phyloP scores from a whole-genome alignment of 2,888 invertebrate species.

The Caenorhabditis virilis region DNA sequence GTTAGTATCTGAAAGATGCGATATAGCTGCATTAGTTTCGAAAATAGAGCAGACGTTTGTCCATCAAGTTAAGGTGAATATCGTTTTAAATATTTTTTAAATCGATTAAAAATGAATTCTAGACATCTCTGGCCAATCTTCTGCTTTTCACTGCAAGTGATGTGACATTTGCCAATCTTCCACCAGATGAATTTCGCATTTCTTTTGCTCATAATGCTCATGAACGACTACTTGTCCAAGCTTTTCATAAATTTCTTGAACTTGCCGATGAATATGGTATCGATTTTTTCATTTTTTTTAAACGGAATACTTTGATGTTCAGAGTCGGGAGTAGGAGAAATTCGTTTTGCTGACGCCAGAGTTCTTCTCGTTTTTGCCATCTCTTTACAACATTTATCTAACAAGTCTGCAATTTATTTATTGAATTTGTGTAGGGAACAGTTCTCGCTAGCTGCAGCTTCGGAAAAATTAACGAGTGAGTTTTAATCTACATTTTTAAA shows the following conservation, averaged over 20 bases:
- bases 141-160: slow-evolving; percentile 67
- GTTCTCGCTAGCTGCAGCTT: slow-evolving; percentile 39
- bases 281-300: no score
- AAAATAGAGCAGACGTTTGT: slow-evolving; percentile 60
- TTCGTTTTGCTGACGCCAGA: slow-evolving; percentile 34
- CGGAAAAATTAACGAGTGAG: slow-evolving; percentile 5
- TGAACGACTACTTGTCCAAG: slow-evolving; percentile 56
- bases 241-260: slow-evolving; percentile 42
- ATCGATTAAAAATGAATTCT: slow-evolving; percentile 14
- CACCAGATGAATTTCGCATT: slow-evolving; percentile 42
- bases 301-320: no score
- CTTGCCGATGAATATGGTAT: slow-evolving; percentile 42
- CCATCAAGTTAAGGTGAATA: slow-evolving; percentile 56
- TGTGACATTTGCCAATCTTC: slow-evolving; percentile 59
- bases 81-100: not conserved
- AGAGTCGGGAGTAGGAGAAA: slow-evolving; percentile 36
- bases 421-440: slow-evolving; percentile 67
- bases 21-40: slow-evolving; percentile 28
- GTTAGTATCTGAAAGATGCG: slow-evolving; percentile 11
- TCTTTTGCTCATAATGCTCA: slow-evolving; percentile 58
- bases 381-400: slow-evolving; percentile 51
- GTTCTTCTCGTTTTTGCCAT: slow-evolving; percentile 50
- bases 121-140: slow-evolving; percentile 65
- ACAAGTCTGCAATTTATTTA: slow-evolving; percentile 60
- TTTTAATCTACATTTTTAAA: not conserved